Percentiles rank a stretch among this genome's conserved stretches.
These are phyloP conservation scores for Agrilus mali DNA, from an alignment of 2,888 invertebrate genomes.

Conservation along the genomic window DNA sequence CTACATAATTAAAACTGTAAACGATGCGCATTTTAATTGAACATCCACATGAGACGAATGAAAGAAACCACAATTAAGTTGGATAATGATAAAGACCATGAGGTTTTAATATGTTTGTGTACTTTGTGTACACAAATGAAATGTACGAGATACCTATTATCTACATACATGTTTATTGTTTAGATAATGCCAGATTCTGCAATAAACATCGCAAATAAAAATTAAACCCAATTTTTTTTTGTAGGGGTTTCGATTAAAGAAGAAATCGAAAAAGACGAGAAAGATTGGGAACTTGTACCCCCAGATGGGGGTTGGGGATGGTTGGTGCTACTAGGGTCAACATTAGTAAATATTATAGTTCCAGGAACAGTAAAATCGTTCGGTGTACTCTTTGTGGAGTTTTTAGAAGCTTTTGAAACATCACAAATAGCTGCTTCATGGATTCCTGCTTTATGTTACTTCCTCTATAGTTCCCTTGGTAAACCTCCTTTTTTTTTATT, in stretches of 20 bases:
- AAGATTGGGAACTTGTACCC: slow-evolving; percentile 62
- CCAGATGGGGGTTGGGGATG: slow-evolving; percentile 82
- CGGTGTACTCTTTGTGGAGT: slow-evolving; percentile 73
- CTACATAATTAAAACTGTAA: too few relatives aligned
- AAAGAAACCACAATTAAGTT: too few relatives aligned
- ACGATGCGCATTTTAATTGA: too few relatives aligned
- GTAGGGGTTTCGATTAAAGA: slow-evolving; percentile 26
- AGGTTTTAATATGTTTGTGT: too few relatives aligned
- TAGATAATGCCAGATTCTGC: too few relatives aligned
- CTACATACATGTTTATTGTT: too few relatives aligned
- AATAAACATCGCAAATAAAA: neutral
- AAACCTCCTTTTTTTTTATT: slow-evolving; percentile 20
- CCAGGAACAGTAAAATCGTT: slow-evolving; percentile 83
- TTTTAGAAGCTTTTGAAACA: slow-evolving; percentile 64
- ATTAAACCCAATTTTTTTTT: slow-evolving; percentile 1
- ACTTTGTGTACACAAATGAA: too few relatives aligned
- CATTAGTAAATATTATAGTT: slow-evolving; percentile 71
- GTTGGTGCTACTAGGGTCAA: slow-evolving; percentile 60
- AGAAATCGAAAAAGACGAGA: slow-evolving; percentile 24
- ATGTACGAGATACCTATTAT: too few relatives aligned
- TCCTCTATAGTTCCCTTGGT: slow-evolving; percentile 80
- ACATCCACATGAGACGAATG: too few relatives aligned
- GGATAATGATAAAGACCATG: too few relatives aligned
- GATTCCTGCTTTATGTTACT: slow-evolving; percentile 80
- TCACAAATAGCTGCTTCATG: slow-evolving; percentile 63